Evolutionary conservation across 2,113 vertebrate species (phyloP).

Genomic region (Callospermophilus lateralis): DNA sequence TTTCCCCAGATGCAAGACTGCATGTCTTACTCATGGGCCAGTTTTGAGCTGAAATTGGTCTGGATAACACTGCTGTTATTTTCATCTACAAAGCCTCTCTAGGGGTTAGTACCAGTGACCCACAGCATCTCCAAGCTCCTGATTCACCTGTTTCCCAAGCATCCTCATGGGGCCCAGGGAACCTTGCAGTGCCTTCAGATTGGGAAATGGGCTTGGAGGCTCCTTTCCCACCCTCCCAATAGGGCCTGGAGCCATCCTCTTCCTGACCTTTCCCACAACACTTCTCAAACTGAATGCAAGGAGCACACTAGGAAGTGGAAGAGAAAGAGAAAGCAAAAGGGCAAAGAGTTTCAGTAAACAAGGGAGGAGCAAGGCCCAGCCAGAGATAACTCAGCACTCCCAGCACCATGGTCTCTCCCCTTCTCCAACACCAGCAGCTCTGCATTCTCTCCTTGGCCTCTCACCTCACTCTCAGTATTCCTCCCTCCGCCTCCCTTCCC

Average conservation of each 20-base stretch:
- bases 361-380: constrained; percentile 14
- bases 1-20: not conserved
- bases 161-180: not conserved
- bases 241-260: not conserved
- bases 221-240: not conserved
- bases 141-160: not conserved
- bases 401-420: not conserved
- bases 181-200: not conserved
- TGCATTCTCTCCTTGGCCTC: not conserved
- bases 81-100: not conserved
- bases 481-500: not conserved
- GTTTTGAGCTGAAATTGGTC: not conserved
- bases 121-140: not conserved
- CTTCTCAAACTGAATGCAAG: constrained; percentile 2
- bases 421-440: not conserved
- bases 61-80: not conserved
- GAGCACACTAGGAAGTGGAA: constrained; percentile 43
- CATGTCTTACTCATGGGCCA: not conserved
- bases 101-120: not conserved
- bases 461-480: not conserved
- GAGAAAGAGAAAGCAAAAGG: constrained; percentile 71
- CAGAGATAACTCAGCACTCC: not conserved
- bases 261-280: not conserved
- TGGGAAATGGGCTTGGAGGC: not conserved
- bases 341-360: constrained; percentile 9